phyloP scores from a whole-genome alignment of 2,888 invertebrate genomes.

The Eristalinus aeneus region DNA sequence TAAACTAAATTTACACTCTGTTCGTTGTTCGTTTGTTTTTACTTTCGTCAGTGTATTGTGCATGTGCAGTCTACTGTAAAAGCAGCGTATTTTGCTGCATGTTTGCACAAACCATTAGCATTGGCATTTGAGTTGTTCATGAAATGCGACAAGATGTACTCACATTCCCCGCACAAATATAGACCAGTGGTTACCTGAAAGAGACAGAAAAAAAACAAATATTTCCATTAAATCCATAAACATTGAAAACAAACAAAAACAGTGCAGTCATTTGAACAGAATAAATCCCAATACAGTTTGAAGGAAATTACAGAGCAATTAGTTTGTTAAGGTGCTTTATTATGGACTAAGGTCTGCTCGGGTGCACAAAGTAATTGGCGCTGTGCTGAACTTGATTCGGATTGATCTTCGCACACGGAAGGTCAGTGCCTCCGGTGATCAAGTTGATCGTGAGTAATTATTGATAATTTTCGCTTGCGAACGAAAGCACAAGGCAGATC shows the following conservation, averaged over 20 bases:
- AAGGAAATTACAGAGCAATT: slow-evolving; percentile 52
- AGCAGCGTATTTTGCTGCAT: no score
- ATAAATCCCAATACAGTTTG: neutral
- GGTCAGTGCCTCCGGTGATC: slow-evolving; percentile 29
- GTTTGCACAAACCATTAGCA: no score
- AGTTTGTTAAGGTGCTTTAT: slow-evolving; percentile 43
- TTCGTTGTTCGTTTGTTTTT: neutral
- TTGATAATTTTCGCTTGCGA: slow-evolving; percentile 12
- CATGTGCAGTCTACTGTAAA: neutral
- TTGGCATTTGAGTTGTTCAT: neutral
- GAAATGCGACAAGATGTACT: slow-evolving; percentile 15
- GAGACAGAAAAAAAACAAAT: slow-evolving; percentile 1
- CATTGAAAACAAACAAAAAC: neutral
- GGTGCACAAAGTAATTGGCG: slow-evolving; percentile 42
- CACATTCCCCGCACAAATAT: neutral
- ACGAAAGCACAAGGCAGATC: neutral
- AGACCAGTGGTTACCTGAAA: slow-evolving; percentile 51
- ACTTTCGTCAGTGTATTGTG: neutral
- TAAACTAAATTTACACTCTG: neutral
- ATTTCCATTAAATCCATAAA: slow-evolving; percentile 2
- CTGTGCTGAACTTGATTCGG: slow-evolving; percentile 60
- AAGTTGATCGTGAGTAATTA: neutral
- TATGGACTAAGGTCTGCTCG: slow-evolving; percentile 20
- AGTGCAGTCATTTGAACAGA: neutral
- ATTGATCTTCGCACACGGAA: slow-evolving; percentile 47